phyloP scores from a whole-genome alignment of 2,113 vertebrate species.

The Rhinoderma darwinii region DNA sequence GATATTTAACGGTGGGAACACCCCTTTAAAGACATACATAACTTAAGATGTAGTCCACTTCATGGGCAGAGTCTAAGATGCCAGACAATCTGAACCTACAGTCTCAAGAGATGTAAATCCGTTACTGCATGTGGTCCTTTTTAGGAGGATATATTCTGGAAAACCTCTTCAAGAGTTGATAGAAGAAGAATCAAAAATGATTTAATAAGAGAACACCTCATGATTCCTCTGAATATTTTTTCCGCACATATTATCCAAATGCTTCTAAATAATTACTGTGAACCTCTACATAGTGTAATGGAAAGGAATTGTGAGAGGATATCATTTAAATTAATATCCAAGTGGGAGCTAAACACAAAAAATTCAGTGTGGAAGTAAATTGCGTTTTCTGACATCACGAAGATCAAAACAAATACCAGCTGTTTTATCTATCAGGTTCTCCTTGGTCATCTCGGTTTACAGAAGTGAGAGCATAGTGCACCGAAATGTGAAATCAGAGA shows the following conservation, averaged over 20 bases:
- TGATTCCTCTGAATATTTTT: not conserved
- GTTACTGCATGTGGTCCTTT: too few relatives aligned
- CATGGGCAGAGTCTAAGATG: too few relatives aligned
- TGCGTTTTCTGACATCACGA: not conserved
- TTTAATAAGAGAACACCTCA: not conserved
- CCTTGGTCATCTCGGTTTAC: slow-evolving; percentile 38
- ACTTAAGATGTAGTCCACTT: too few relatives aligned
- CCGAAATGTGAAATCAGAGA: slow-evolving; percentile 31
- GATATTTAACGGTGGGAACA: too few relatives aligned
- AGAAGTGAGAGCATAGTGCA: not conserved
- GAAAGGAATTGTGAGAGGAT: not conserved
- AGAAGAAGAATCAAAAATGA: not conserved
- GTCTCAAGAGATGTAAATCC: too few relatives aligned
- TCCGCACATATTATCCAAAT: not conserved
- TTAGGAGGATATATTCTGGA: too few relatives aligned
- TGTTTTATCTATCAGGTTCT: slow-evolving; percentile 39
- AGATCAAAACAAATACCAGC: slow-evolving; percentile 26
- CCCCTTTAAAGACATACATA: too few relatives aligned
- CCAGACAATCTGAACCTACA: too few relatives aligned
- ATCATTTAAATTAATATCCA: not conserved
- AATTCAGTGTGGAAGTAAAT: not conserved
- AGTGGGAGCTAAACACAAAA: not conserved
- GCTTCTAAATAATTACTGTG: not conserved
- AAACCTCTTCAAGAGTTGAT: not conserved
- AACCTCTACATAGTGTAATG: not conserved